Percentiles rank a stretch among this genome's conserved stretches.
Conservation (phyloP, 2,888 invertebrate species). For the Mythimna impura region DNA sequence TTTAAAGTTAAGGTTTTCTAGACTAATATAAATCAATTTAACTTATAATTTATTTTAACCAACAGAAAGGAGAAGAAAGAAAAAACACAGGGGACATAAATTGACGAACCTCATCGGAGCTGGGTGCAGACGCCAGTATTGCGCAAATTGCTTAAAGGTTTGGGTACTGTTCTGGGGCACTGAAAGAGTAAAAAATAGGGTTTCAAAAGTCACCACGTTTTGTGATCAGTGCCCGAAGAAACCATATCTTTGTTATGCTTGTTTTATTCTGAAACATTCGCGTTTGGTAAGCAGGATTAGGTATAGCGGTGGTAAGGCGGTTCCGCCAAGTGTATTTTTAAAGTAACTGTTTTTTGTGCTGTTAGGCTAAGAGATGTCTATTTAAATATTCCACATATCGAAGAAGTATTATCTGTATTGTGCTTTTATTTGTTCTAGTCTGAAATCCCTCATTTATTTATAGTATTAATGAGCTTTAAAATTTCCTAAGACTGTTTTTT, state of each 20-base stretch:
- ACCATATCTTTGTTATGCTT: conserved; percentile 56
- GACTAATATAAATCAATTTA: background rate
- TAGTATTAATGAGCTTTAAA: conserved; percentile 4
- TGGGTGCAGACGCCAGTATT: conserved; percentile 53
- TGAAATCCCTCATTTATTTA: background rate
- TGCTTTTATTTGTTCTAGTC: conserved; percentile 19
- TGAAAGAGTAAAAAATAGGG: conserved; percentile 56
- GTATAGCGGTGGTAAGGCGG: background rate
- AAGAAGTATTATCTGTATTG: conserved; percentile 16
- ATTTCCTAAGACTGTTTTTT: conserved; percentile 14
- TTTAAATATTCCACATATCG: background rate
- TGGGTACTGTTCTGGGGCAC: conserved; percentile 62
- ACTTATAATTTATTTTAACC: background rate
- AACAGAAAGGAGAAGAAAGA: conserved; percentile 18
- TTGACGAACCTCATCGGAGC: conserved; percentile 57
- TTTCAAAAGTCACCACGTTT: conserved; percentile 58
- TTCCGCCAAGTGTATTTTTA: background rate
- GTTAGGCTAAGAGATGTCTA: background rate
- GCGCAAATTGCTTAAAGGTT: conserved; percentile 64
- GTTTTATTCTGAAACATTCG: conserved; percentile 53
- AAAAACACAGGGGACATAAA: conserved; percentile 32
- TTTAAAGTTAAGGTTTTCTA: background rate
- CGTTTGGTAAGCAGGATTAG: background rate
- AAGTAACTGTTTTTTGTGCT: background rate
- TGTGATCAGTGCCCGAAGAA: conserved; percentile 63